phyloP scores from a whole-genome alignment of 2,113 vertebrate species.

The Mus spicilegus region DNA sequence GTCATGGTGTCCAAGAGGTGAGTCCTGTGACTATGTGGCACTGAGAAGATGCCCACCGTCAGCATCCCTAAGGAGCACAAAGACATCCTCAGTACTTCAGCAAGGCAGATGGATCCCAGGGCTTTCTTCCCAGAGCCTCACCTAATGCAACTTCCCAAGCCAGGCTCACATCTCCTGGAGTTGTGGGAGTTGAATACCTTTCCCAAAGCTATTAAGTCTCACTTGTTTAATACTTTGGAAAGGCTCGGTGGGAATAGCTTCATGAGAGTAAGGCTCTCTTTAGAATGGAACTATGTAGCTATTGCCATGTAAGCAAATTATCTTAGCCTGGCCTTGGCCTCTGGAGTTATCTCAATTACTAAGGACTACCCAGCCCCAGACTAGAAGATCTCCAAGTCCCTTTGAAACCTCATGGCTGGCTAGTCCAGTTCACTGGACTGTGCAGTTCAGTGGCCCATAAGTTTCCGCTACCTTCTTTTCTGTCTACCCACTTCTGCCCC shows the following conservation, averaged over 20 bases:
- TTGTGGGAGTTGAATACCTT: background rate
- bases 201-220: background rate
- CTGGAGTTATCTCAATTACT: background rate
- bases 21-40: conserved; percentile 81
- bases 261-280: background rate
- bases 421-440: background rate
- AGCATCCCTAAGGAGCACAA: conserved; percentile 87
- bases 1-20: conserved; percentile 89
- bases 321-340: background rate
- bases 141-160: background rate
- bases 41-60: conserved; percentile 88
- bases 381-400: background rate
- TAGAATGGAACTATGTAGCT: background rate
- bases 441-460: background rate
- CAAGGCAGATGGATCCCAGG: background rate
- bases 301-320: background rate
- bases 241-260: background rate
- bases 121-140: background rate
- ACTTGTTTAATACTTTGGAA: background rate
- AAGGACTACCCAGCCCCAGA: background rate
- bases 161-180: background rate
- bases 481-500: background rate
- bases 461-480: background rate
- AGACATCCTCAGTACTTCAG: background rate
- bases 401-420: too few relatives aligned